Conservation (phyloP, 2,797 vertebrate genomes). For the Hafferia zeledoni region DNA sequence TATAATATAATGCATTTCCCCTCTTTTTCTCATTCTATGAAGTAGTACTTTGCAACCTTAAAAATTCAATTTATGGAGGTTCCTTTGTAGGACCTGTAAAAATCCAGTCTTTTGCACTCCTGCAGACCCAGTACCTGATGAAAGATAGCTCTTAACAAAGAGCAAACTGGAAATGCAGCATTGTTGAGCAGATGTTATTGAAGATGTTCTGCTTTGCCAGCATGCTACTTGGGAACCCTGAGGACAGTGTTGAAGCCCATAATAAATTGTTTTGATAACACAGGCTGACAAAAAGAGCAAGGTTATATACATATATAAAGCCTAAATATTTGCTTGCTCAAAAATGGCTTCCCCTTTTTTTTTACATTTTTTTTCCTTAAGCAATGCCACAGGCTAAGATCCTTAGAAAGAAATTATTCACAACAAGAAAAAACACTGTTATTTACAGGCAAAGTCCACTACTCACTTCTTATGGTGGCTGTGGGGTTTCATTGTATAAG, state of each 20-base stretch:
- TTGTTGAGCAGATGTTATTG: background rate
- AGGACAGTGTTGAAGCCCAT: background rate
- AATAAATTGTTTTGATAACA: conserved; percentile 25
- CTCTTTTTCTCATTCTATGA: background rate
- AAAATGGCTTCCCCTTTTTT: background rate
- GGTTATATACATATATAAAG: background rate
- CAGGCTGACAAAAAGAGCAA: conserved; percentile 35
- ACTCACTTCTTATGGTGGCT: background rate
- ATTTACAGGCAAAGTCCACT: background rate
- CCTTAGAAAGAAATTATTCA: background rate
- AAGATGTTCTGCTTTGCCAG: conserved; percentile 7
- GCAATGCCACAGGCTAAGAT: background rate
- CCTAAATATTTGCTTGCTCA: conserved; percentile 10
- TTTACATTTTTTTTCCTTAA: background rate
- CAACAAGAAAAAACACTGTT: background rate
- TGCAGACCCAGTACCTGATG: background rate
- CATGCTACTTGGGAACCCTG: background rate
- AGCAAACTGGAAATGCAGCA: background rate
- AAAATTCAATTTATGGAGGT: background rate
- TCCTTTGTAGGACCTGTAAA: background rate
- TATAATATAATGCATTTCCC: background rate
- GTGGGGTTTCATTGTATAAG: background rate
- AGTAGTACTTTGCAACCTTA: background rate
- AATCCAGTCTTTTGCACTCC: background rate
- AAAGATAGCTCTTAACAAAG: conserved; percentile 1